phyloP scores from a whole-genome alignment of 2,113 vertebrate genomes.

The Paracanthobrama guichenoti region DNA sequence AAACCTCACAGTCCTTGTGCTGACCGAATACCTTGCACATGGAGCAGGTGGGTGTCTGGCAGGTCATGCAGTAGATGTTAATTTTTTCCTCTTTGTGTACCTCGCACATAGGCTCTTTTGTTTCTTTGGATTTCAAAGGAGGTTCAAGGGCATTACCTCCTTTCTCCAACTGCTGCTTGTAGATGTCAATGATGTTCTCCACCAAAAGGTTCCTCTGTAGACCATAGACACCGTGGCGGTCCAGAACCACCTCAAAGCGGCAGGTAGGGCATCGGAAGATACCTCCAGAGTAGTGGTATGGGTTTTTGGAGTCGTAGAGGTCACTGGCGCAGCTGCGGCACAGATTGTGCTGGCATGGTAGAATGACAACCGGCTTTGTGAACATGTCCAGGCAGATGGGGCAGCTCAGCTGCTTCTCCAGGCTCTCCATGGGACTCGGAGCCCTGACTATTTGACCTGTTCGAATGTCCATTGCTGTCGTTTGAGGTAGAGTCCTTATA shows the following conservation, averaged over 20 bases:
- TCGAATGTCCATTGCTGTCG: conserved; percentile 66
- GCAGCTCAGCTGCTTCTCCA: conserved; percentile 91
- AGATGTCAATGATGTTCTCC: conserved; percentile 93
- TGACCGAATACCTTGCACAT: conserved; percentile 92
- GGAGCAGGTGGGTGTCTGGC: conserved; percentile 87
- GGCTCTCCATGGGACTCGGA: conserved; percentile 77
- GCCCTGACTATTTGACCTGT: conserved; percentile 57
- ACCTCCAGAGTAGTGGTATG: conserved; percentile 79
- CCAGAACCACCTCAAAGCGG: conserved; percentile 88
- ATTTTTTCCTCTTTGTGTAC: conserved; percentile 88
- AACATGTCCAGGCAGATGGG: conserved; percentile 95
- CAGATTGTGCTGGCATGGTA: conserved; percentile 93
- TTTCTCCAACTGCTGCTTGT: conserved; percentile 79
- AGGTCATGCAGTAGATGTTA: conserved; percentile 93
- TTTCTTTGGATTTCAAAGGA: conserved; percentile 75
- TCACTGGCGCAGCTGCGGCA: conserved; percentile 88
- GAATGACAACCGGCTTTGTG: conserved; percentile 89
- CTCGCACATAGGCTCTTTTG: conserved; percentile 81
- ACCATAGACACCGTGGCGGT: conserved; percentile 89
- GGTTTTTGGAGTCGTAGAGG: conserved; percentile 78
- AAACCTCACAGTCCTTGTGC: conserved; percentile 88
- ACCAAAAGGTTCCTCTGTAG: conserved; percentile 91
- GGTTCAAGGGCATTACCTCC: conserved; percentile 48
- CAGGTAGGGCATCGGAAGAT: conserved; percentile 90
- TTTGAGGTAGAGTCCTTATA: conserved; percentile 14